Evolutionary conservation across 2,797 vertebrate genomes (phyloP).

Genomic region (Sciaenops ocellatus): DNA sequence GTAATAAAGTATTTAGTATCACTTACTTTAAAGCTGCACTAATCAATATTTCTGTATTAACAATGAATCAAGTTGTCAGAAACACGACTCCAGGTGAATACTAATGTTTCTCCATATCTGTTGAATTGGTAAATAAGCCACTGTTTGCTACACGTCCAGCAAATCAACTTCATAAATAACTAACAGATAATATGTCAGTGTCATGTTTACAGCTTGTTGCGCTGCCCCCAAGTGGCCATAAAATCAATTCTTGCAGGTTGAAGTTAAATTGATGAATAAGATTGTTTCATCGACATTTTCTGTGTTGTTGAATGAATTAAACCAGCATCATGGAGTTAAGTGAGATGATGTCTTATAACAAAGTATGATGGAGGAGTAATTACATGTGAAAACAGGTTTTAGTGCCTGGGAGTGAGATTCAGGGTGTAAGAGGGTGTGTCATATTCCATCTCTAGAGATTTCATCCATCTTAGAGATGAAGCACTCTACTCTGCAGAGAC

Average conservation of each 20-base stretch:
- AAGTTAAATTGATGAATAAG: too few species aligned
- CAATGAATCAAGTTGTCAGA: not conserved
- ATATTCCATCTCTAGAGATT: constrained; percentile 31
- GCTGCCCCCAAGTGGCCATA: not conserved
- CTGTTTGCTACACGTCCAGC: not conserved
- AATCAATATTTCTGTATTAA: not conserved
- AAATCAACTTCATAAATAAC: not conserved
- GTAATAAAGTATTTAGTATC: too few species aligned
- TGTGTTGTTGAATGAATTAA: not conserved
- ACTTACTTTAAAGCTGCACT: not conserved
- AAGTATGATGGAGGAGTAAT: constrained; percentile 6
- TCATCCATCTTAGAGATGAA: constrained; percentile 61
- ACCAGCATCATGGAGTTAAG: not conserved
- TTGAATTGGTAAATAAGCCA: not conserved
- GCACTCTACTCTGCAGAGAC: constrained; percentile 33
- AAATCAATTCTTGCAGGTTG: not conserved
- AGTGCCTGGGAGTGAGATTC: constrained; percentile 3
- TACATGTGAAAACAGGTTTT: constrained; percentile 9
- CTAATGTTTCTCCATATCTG: not conserved
- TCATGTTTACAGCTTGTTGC: not conserved
- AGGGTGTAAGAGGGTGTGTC: not conserved
- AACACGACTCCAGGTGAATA: not conserved
- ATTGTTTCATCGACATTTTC: not conserved
- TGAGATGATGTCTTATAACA: not conserved
- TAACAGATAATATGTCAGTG: not conserved